Percentiles rank a stretch among this genome's conserved stretches.
Conservation (phyloP, 2,113 vertebrate species). For the Hystrix cristata region DNA sequence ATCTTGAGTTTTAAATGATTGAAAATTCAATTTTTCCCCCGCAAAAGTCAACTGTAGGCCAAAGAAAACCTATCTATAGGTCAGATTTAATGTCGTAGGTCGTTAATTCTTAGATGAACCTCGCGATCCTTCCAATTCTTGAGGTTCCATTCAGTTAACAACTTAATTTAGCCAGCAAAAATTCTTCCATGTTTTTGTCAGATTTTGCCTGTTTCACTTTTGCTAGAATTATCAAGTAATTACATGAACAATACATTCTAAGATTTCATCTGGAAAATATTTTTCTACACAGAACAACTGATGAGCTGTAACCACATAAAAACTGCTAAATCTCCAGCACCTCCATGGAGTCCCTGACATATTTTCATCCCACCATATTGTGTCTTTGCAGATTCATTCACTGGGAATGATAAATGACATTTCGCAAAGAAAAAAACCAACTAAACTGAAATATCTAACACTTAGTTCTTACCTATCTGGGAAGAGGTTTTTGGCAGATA, state of each 20-base stretch:
- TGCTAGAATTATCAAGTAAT: constrained; percentile 16
- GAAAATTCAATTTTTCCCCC: background rate
- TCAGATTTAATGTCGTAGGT: background rate
- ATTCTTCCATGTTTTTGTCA: constrained; percentile 12
- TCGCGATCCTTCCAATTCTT: background rate
- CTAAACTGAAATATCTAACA: background rate
- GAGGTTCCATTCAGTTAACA: background rate
- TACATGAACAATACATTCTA: background rate
- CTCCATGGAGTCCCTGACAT: background rate
- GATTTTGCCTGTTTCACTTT: constrained; percentile 47
- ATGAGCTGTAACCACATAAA: background rate
- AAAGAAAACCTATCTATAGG: background rate
- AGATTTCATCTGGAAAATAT: background rate
- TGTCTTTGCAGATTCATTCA: background rate
- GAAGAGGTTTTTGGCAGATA: background rate
- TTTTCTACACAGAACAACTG: background rate
- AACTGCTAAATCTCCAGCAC: background rate
- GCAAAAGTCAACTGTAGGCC: background rate
- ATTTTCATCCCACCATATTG: background rate
- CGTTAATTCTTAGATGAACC: background rate
- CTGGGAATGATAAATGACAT: background rate
- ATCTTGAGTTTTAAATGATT: constrained; percentile 37
- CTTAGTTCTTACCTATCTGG: background rate
- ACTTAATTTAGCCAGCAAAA: constrained; percentile 27
- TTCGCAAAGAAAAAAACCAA: background rate